Base-by-base conservation (phyloP, 1,140 invertebrate species). In the Cyclargus thomasi region DNA sequence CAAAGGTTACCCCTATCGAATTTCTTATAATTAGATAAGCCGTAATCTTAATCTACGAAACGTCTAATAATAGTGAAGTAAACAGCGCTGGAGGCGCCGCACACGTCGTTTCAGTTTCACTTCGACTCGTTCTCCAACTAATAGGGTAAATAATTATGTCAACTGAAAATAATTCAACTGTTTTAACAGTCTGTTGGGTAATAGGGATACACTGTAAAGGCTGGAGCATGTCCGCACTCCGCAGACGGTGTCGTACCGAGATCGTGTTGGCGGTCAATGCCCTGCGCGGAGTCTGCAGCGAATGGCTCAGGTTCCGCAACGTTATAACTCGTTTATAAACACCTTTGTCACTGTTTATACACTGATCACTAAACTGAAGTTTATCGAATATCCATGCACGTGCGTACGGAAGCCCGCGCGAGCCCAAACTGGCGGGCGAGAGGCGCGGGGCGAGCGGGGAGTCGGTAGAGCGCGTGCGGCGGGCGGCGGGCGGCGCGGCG, bases 251-350 rank as follows among this genome's bases (percentile, higher is more conserved):
- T 68, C 73, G 73, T 82, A 81, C 78, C 79, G 75, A 76, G 73
- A 73, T 76, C 75, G 75, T 72, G 73, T 69, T 75, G 36, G 74
- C 80, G 81, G 83, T 83, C 79, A 78, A 71, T 74, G 81, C 73
- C 78, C 79, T 74, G 80, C 64, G 29, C 55, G 70, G 70, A 71
- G 65, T 67, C 69, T 74, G 69, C 72, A 68, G 55, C 18, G 18
- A 20, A 59, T 20, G 20, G 21, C 55, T 55, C 53, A 20, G 55
- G 39, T 47, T 47, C 10, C 39, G 55, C 55, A 11, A 11, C 20
- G 55, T 59, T 21, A 20, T 21, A 59, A 59, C 55, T 20, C 18
- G 55, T 59, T 59, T 59, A 62, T 39, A 39, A 65, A 23, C 22
- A 67, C 63, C 62, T 64, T 67, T 59, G 29, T 65, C 69, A 70